A percentile compares a stretch with the other conserved stretches of the same genome.
These are phyloP conservation scores for Ormyrus nitidulus DNA, from an alignment of 2,888 invertebrate species.

Conservation along the genomic window DNA sequence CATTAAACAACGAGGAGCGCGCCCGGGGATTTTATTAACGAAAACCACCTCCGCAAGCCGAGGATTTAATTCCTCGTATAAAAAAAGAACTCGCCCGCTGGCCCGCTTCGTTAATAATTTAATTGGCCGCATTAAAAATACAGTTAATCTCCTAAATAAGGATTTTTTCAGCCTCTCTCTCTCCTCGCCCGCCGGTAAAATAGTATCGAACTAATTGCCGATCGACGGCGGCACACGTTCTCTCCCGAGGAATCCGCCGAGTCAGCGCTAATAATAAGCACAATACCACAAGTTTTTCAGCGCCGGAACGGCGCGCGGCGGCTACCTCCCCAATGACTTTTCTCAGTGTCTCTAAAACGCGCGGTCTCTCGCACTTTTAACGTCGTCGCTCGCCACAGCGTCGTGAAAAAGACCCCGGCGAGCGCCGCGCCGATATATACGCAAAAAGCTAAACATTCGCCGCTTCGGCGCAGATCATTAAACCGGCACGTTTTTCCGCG, in stretches of 20 bases:
- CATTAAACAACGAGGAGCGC: slow-evolving; percentile 36
- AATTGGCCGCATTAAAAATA: no score
- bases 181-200: no score
- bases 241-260: slow-evolving; percentile 12
- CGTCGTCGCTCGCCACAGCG: no score
- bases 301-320: no score
- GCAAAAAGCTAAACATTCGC: no score
- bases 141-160: no score
- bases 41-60: slow-evolving; percentile 16
- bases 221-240: not conserved
- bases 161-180: no score
- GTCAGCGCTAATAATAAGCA: slow-evolving; percentile 33
- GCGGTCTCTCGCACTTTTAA: no score
- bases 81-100: not conserved
- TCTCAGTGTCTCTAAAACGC: no score
- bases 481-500: not conserved
- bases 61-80: slow-evolving; percentile 30
- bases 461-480: no score
- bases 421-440: not conserved
- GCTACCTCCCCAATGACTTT: no score
- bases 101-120: no score
- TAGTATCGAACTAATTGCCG: not conserved
- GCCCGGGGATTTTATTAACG: slow-evolving; percentile 42
- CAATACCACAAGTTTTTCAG: not conserved
- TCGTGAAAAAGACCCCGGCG: not conserved